phyloP scores from a whole-genome alignment of 2,888 invertebrate genomes.

The Cheilosia vulpina region DNA sequence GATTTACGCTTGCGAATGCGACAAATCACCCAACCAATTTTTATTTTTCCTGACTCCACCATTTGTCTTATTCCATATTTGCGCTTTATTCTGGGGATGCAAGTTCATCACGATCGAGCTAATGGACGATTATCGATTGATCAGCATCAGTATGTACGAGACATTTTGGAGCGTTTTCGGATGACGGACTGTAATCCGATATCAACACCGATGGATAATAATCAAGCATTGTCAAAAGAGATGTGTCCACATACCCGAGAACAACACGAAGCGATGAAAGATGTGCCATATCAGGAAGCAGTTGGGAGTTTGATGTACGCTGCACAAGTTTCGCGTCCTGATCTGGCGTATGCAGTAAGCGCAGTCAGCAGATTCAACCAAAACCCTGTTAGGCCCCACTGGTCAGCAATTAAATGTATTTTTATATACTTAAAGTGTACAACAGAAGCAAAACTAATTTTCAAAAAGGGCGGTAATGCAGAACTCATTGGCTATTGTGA shows the following conservation, averaged over 20 bases:
- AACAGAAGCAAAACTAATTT: conserved; percentile 35
- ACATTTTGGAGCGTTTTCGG: conserved; percentile 47
- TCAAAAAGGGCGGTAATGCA: conserved; percentile 2
- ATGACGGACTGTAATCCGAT: conserved; percentile 58
- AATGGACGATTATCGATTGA: conserved; percentile 23
- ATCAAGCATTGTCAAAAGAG: background rate
- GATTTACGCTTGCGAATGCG: too few species aligned
- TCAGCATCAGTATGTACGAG: conserved; percentile 40
- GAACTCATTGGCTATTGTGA: conserved; percentile 55
- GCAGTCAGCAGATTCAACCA: conserved; percentile 70
- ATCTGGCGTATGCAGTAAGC: conserved; percentile 73
- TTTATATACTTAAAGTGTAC: conserved; percentile 51
- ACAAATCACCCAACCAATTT: too few species aligned
- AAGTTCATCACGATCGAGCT: conserved; percentile 35
- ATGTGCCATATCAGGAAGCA: conserved; percentile 32
- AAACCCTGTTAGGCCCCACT: conserved; percentile 69
- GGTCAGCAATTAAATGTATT: conserved; percentile 73
- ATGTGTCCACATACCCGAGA: background rate
- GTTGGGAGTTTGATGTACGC: conserved; percentile 43
- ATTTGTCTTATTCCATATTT: too few species aligned
- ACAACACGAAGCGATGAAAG: background rate
- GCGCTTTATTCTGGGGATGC: conserved; percentile 47
- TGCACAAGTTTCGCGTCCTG: conserved; percentile 57
- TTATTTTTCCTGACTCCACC: too few species aligned
- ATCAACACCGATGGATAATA: conserved; percentile 51